These are phyloP conservation scores for Oreochromis mossambicus DNA, from an alignment of 2,797 vertebrate genomes.

Conservation along the genomic window DNA sequence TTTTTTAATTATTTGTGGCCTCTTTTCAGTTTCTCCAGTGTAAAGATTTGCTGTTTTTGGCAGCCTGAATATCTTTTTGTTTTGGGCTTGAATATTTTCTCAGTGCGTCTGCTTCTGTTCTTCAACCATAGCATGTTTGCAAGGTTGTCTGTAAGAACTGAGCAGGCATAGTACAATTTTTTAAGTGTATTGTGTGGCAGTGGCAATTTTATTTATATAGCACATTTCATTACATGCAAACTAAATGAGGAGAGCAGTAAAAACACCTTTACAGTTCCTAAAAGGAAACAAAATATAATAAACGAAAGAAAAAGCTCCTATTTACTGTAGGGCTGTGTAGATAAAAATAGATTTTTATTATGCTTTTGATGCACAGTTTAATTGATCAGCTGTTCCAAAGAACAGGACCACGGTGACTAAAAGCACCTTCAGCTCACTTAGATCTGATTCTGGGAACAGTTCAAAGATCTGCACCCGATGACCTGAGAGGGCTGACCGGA, in stretches of 20 bases:
- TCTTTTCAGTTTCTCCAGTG: neutral
- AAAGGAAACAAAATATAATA: neutral
- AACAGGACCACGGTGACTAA: neutral
- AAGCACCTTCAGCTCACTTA: neutral
- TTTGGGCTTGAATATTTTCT: neutral
- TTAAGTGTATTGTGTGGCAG: neutral
- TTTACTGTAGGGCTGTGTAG: neutral
- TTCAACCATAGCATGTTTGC: neutral
- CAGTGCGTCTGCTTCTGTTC: neutral
- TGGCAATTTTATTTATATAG: neutral
- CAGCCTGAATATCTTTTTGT: neutral
- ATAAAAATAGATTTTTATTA: neutral
- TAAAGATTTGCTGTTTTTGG: neutral
- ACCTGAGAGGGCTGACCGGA: neutral
- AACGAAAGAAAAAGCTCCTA: neutral
- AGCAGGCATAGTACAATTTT: neutral
- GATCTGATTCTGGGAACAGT: neutral
- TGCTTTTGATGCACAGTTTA: neutral
- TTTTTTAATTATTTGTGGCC: neutral
- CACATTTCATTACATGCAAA: neutral
- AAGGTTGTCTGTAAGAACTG: neutral
- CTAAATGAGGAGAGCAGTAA: neutral
- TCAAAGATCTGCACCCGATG: neutral
- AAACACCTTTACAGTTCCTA: neutral
- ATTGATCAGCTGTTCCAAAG: neutral